Evolutionary conservation across 2,113 vertebrate species (phyloP).

Genomic region (Perca schrenkii): DNA sequence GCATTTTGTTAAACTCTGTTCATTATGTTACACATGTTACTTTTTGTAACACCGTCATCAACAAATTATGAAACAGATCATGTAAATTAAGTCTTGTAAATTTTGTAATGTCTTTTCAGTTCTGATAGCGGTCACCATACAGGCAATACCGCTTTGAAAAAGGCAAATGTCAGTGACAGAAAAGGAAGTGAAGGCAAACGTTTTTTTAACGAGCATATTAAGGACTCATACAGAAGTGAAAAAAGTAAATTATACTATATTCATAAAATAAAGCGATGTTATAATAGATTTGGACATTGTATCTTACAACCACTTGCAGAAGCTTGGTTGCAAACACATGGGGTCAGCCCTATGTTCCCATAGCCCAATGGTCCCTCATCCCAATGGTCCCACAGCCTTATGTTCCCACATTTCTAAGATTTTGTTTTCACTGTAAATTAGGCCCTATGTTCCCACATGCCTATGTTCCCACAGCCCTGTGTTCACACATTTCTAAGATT

Average conservation of each 20-base stretch:
- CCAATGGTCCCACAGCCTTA: no score
- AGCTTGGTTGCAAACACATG: not conserved
- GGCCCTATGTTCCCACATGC: no score
- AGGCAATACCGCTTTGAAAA: conserved; percentile 11
- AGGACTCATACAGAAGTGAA: not conserved
- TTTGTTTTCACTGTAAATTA: no score
- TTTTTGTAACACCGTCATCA: not conserved
- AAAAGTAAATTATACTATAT: not conserved
- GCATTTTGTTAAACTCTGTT: conserved; percentile 11
- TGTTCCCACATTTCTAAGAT: no score
- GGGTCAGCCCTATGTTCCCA: no score
- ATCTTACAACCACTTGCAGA: not conserved
- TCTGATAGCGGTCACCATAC: conserved; percentile 13
- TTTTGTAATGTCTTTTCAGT: conserved; percentile 7
- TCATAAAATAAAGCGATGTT: not conserved
- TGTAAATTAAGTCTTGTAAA: not conserved
- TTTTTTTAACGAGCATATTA: not conserved
- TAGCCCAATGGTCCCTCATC: no score
- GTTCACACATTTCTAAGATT: no score
- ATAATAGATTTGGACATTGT: not conserved
- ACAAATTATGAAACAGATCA: conserved; percentile 20
- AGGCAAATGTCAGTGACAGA: not conserved
- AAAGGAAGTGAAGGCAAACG: not conserved
- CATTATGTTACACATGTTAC: no score
- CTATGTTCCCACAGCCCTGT: no score